Conservation (phyloP, 2,888 invertebrate species). For the Eupithecia vulgata region DNA sequence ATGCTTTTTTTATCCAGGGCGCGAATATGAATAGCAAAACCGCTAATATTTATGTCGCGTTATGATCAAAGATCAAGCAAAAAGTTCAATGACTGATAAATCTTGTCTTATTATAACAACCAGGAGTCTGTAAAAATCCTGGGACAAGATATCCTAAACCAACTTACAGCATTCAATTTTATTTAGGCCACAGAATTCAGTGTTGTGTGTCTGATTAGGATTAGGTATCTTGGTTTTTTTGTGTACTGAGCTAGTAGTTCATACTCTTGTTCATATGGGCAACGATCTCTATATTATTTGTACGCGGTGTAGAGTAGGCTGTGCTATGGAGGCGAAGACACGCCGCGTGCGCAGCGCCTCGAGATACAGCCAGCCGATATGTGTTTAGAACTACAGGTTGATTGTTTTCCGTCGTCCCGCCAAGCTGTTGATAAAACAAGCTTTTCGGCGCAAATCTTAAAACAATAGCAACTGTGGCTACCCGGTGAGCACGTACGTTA, state of each 20-base stretch:
- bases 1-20: too few species aligned
- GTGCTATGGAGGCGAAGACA: slow-evolving; percentile 57
- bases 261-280: slow-evolving; percentile 1
- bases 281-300: not conserved
- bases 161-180: too few species aligned
- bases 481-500: slow-evolving; percentile 53
- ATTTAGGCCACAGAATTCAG: not conserved
- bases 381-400: slow-evolving; percentile 48
- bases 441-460: slow-evolving; percentile 59
- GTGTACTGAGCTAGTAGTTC: not conserved
- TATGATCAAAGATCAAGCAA: not conserved
- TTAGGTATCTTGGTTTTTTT: not conserved
- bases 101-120: too few species aligned
- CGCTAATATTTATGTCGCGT: too few species aligned
- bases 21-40: too few species aligned
- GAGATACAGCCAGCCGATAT: slow-evolving; percentile 47
- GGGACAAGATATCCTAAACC: not conserved
- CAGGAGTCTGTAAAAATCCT: too few species aligned
- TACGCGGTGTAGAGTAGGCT: not conserved
- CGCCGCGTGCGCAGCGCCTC: slow-evolving; percentile 54
- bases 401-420: slow-evolving; percentile 49
- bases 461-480: slow-evolving; percentile 60
- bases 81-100: not conserved
- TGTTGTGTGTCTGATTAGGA: not conserved
- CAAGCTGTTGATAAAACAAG: slow-evolving; percentile 65